These are phyloP conservation scores for Aulostomus chinensis DNA, from an alignment of 2,797 vertebrate species.

Conservation along the genomic window DNA sequence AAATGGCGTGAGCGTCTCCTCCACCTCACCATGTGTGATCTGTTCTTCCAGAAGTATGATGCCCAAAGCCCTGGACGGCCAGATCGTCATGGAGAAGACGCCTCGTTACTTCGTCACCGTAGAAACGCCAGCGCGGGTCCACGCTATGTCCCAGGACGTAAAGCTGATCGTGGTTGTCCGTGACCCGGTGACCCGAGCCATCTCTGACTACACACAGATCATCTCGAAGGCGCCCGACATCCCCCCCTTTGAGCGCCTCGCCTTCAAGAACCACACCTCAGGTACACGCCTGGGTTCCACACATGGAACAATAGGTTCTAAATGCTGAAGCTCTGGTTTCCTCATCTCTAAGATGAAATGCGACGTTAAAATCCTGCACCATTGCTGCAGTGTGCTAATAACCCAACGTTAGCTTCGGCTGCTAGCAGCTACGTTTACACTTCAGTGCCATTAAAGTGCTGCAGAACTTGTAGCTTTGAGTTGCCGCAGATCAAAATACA, in stretches of 20 bases:
- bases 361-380: too few species aligned
- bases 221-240: slow-evolving; percentile 83
- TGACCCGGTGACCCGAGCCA: slow-evolving; percentile 83
- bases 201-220: slow-evolving; percentile 87
- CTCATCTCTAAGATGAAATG: too few species aligned
- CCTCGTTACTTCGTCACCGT: slow-evolving; percentile 84
- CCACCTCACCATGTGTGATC: neutral
- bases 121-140: slow-evolving; percentile 81
- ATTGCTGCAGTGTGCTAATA: too few species aligned
- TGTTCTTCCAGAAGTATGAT: slow-evolving; percentile 78
- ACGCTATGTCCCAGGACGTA: slow-evolving; percentile 79
- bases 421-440: too few species aligned
- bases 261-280: slow-evolving; percentile 80
- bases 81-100: slow-evolving; percentile 87
- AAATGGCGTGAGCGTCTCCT: neutral
- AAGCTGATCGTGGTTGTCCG: slow-evolving; percentile 85
- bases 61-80: slow-evolving; percentile 84
- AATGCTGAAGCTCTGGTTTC: too few species aligned
- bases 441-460: too few species aligned
- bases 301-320: too few species aligned
- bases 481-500: too few species aligned
- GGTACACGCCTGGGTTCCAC: too few species aligned
- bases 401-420: too few species aligned
- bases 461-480: too few species aligned
- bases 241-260: slow-evolving; percentile 80